Conservation (phyloP, 2,797 vertebrate genomes). For the Enteromius argenteus region DNA sequence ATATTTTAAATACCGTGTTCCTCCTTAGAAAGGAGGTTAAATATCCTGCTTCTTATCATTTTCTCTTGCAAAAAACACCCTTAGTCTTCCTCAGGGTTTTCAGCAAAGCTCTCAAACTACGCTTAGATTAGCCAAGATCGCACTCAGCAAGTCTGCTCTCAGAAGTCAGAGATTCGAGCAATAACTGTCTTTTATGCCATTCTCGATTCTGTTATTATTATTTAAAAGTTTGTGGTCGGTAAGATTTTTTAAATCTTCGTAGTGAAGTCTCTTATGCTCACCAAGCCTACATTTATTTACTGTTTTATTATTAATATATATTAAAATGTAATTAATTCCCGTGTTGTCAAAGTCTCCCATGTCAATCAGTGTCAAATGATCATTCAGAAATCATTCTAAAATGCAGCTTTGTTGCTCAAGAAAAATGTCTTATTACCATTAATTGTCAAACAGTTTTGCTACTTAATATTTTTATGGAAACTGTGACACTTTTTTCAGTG, state of each 20-base stretch:
- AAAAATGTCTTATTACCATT: not conserved
- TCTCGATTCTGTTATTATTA: not conserved
- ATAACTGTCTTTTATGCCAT: not conserved
- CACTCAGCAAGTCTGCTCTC: not conserved
- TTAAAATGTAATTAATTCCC: not conserved
- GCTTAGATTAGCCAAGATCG: not conserved
- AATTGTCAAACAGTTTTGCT: not conserved
- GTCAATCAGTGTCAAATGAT: not conserved
- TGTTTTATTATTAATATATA: not conserved
- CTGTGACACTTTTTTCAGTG: not conserved
- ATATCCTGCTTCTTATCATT: not conserved
- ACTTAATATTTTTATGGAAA: not conserved
- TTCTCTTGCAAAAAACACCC: not conserved
- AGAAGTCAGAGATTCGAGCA: not conserved
- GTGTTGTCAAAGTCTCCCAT: not conserved
- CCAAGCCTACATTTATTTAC: not conserved
- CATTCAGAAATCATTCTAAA: not conserved
- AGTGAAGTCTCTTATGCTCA: not conserved
- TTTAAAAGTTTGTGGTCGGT: not conserved
- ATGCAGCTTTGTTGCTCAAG: not conserved
- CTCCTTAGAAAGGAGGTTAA: constrained; percentile 6
- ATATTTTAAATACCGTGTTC: not conserved
- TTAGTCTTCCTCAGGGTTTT: not conserved
- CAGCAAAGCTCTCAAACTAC: not conserved
- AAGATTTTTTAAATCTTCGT: not conserved